These are phyloP conservation scores for Strix uralensis DNA, from an alignment of 2,113 vertebrate genomes.

Conservation along the genomic window DNA sequence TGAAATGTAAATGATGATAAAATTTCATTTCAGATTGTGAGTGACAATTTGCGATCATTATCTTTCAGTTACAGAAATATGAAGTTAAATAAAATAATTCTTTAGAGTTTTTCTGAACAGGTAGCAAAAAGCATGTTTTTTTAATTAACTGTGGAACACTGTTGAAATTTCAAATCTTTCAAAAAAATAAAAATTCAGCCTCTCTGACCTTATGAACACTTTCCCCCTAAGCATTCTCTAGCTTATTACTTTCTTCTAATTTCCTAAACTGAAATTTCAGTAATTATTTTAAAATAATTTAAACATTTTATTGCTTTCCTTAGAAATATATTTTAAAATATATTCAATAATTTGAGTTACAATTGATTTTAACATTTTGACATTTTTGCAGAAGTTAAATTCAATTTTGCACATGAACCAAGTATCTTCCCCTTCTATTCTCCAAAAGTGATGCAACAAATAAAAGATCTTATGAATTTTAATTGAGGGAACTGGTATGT, in stretches of 20 bases:
- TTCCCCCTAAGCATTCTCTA: not conserved
- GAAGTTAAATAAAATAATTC: not conserved
- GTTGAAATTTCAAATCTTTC: fast-evolving
- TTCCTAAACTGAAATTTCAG: not conserved
- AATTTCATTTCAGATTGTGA: not conserved
- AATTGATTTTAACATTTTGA: not conserved
- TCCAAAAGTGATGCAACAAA: not conserved
- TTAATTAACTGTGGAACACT: not conserved
- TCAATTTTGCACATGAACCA: not conserved
- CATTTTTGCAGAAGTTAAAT: not conserved
- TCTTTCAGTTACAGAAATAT: not conserved
- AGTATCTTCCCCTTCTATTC: not conserved
- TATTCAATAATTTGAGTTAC: not conserved
- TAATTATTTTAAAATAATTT: not conserved
- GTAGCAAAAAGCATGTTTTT: not conserved
- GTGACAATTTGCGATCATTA: not conserved
- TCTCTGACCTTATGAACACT: not conserved
- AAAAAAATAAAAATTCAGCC: not conserved
- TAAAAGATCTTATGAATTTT: not conserved
- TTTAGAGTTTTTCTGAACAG: not conserved
- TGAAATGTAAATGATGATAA: not conserved
- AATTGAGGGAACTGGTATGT: not conserved
- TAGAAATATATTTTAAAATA: not conserved
- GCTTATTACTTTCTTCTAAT: not conserved
- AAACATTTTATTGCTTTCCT: not conserved